Evolutionary conservation across 2,113 vertebrate genomes (phyloP).

Genomic region (Garra rufa): DNA sequence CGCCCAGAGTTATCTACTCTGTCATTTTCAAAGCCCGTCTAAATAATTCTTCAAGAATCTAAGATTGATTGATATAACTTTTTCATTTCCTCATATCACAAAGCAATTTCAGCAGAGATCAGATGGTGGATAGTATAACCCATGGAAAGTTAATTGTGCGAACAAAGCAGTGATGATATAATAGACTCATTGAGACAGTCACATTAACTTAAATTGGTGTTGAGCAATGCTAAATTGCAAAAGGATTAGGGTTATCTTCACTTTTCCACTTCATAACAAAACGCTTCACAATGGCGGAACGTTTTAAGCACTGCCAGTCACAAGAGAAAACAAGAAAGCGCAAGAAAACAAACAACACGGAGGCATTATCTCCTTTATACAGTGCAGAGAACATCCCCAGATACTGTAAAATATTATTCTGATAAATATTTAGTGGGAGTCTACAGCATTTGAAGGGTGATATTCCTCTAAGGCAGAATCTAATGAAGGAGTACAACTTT

Average conservation of each 20-base stretch:
- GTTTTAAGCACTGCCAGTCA: conserved; percentile 33
- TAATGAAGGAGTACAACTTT: conserved; percentile 30
- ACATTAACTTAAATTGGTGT: conserved; percentile 37
- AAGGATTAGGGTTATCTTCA: conserved; percentile 26
- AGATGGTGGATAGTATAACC: conserved; percentile 40
- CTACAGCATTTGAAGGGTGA: conserved; percentile 20
- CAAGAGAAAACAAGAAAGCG: conserved; percentile 19
- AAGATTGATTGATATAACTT: conserved; percentile 16
- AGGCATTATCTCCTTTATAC: background rate
- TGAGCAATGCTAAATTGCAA: conserved; percentile 36
- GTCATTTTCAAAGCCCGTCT: conserved; percentile 7
- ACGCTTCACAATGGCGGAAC: conserved; percentile 23
- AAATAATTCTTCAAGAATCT: conserved; percentile 37
- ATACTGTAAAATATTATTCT: conserved; percentile 12
- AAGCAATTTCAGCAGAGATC: conserved; percentile 43
- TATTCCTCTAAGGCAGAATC: conserved; percentile 4
- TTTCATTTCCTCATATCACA: conserved; percentile 8
- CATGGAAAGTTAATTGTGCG: conserved; percentile 36
- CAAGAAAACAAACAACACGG: conserved; percentile 4
- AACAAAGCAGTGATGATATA: conserved; percentile 42
- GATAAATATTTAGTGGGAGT: background rate
- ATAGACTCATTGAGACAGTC: conserved; percentile 34
- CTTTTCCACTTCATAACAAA: conserved; percentile 16
- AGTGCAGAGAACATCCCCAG: conserved; percentile 15
- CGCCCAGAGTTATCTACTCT: background rate